Evolutionary conservation across 2,888 invertebrate species (phyloP).

Genomic region (Eubasilissa splendida): DNA sequence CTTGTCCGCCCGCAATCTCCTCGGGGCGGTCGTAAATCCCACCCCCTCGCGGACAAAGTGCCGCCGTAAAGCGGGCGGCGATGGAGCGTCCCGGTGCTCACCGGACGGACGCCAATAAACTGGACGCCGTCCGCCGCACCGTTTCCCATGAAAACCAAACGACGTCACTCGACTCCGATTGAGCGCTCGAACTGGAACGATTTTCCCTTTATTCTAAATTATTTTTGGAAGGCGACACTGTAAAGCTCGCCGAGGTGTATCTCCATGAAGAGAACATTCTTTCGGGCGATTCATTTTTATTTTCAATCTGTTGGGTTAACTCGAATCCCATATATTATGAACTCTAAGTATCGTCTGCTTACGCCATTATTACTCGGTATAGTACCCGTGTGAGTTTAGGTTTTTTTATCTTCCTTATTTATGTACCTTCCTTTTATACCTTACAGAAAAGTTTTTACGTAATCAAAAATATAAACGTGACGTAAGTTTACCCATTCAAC

Average conservation of each 20-base stretch:
- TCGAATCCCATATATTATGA: no score
- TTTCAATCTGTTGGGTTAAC: no score
- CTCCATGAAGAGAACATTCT: no score
- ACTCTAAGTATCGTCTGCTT: no score
- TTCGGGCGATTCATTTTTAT: no score
- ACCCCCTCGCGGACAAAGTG: conserved; percentile 19
- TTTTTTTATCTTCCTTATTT: no score
- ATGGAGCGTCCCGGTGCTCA: conserved; percentile 25
- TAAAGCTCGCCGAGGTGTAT: background rate
- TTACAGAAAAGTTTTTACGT: no score
- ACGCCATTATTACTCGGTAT: no score
- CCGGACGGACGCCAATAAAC: conserved; percentile 39
- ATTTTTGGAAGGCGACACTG: conserved; percentile 10
- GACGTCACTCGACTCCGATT: background rate
- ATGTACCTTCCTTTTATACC: no score
- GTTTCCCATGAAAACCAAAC: conserved; percentile 27
- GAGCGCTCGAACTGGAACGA: conserved; percentile 8
- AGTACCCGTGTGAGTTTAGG: no score
- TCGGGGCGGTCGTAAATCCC: conserved; percentile 29
- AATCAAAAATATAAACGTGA: no score
- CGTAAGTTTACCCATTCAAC: no score
- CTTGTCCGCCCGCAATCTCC: background rate
- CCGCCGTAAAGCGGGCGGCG: conserved; percentile 7
- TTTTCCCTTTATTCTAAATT: conserved; percentile 21
- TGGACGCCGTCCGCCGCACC: conserved; percentile 30